Percentiles rank a stretch among this genome's conserved stretches.
Evolutionary conservation across 2,888 invertebrate genomes (phyloP).

Genomic region (Hydroisotoma schaefferi): DNA sequence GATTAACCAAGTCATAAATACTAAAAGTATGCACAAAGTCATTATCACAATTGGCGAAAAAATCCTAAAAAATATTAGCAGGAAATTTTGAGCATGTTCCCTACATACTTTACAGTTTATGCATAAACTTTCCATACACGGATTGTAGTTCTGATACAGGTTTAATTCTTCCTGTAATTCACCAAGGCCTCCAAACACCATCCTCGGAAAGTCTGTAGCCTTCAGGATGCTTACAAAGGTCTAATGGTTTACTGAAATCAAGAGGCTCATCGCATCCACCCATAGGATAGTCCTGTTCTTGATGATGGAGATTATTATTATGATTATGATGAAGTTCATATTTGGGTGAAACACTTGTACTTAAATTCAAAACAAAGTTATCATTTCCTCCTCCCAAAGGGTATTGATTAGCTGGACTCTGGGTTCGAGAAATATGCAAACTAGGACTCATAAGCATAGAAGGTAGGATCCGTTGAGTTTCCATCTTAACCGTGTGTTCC

Average conservation of each 20-base stretch:
- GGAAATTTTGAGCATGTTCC: too few relatives aligned
- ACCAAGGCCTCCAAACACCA: constrained; percentile 43
- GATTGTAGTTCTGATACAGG: too few relatives aligned
- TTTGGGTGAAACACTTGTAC: neutral
- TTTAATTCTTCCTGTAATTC: too few relatives aligned
- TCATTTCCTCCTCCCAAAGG: too few relatives aligned
- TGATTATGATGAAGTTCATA: neutral
- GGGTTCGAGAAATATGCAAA: neutral
- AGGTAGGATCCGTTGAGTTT: constrained; percentile 11
- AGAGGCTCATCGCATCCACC: constrained; percentile 37
- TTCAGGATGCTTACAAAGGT: constrained; percentile 40
- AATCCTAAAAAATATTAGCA: too few relatives aligned
- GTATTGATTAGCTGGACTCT: neutral
- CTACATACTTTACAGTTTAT: too few relatives aligned
- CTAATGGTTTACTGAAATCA: constrained; percentile 38
- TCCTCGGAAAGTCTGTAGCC: constrained; percentile 34
- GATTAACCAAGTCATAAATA: too few relatives aligned
- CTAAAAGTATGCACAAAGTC: too few relatives aligned
- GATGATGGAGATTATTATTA: constrained; percentile 3
- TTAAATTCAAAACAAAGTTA: constrained; percentile 12
- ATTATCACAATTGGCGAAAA: too few relatives aligned
- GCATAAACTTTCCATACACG: too few relatives aligned
- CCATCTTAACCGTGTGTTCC: neutral
- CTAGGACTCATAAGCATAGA: neutral
- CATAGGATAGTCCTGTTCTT: constrained; percentile 30